Evolutionary conservation across 1,140 invertebrate genomes (phyloP).

Genomic region (Homalodisca vitripennis): DNA sequence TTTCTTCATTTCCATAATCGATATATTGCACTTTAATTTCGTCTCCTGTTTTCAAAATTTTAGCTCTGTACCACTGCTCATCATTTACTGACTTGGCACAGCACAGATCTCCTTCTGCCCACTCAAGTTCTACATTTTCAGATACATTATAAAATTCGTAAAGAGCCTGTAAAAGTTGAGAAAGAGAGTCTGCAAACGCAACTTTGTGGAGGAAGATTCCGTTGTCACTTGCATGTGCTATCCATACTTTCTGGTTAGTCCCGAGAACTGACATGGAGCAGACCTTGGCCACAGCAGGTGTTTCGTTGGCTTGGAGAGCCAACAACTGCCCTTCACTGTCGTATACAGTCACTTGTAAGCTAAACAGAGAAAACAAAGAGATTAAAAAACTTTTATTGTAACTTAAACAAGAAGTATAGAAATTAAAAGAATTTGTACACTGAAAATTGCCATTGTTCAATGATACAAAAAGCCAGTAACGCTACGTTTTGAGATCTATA

Average conservation of each 20-base stretch:
- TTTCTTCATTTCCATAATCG: conserved; percentile 56
- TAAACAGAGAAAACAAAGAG: no score
- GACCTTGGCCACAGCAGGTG: conserved; percentile 53
- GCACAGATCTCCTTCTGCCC: conserved; percentile 51
- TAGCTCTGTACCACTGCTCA: conserved; percentile 55
- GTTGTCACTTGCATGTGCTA: conserved; percentile 52
- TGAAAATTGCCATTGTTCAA: no score
- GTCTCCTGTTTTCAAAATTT: conserved; percentile 21
- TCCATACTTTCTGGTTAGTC: conserved; percentile 52
- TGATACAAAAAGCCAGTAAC: no score
- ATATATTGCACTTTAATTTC: conserved; percentile 48
- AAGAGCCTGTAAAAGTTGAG: conserved; percentile 53
- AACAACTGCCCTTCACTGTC: conserved; percentile 57
- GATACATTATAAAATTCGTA: conserved; percentile 56
- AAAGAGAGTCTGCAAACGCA: conserved; percentile 48
- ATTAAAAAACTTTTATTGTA: no score
- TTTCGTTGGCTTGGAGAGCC: conserved; percentile 51
- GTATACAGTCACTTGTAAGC: conserved; percentile 58
- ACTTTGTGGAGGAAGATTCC: conserved; percentile 61
- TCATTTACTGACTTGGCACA: conserved; percentile 56
- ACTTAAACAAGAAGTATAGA: no score
- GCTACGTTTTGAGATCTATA: no score
- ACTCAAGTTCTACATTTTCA: conserved; percentile 43
- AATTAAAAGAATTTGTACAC: no score
- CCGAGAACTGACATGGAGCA: conserved; percentile 57